Evolutionary conservation across 2,113 vertebrate genomes (phyloP).

Genomic region (Machaerirhynchus nigripectus): DNA sequence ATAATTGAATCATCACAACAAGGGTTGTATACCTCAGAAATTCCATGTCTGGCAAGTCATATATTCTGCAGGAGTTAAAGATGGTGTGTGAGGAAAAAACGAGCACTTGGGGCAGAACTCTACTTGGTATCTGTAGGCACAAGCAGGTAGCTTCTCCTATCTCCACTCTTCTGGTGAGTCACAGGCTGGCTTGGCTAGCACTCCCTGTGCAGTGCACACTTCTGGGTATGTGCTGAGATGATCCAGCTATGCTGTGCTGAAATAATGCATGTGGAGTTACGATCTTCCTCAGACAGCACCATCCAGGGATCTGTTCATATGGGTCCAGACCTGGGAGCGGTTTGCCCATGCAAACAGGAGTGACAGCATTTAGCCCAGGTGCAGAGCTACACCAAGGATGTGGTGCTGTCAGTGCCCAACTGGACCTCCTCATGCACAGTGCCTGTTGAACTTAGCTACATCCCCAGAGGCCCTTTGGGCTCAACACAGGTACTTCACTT

Average conservation of each 20-base stretch:
- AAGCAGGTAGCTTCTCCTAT: neutral
- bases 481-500: neutral
- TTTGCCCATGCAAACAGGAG: neutral
- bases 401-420: neutral
- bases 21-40: neutral
- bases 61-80: neutral
- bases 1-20: neutral
- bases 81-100: neutral
- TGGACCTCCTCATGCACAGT: neutral
- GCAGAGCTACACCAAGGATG: neutral
- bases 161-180: neutral
- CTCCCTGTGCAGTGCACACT: neutral
- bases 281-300: neutral
- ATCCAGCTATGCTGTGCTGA: neutral
- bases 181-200: neutral
- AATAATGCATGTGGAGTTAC: neutral
- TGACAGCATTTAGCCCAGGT: neutral
- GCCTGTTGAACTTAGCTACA: neutral
- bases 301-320: neutral
- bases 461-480: neutral
- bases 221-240: neutral
- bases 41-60: neutral
- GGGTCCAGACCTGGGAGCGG: neutral
- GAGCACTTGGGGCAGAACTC: neutral
- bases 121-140: neutral